A percentile compares a stretch with the other conserved stretches of the same genome.
Evolutionary conservation across 2,888 invertebrate species (phyloP).

Genomic region (Melinaea marsaeus): DNA sequence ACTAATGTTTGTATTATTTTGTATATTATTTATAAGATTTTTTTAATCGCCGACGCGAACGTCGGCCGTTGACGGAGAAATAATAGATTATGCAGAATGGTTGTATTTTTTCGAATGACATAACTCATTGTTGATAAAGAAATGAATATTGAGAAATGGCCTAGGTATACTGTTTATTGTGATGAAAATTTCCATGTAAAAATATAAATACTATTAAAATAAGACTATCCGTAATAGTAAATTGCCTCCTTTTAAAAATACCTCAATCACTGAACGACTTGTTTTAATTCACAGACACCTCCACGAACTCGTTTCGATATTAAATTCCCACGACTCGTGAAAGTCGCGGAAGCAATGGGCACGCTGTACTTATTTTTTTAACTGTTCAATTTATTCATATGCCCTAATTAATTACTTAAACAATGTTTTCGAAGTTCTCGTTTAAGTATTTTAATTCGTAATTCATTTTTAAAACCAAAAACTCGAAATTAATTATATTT

Average conservation of each 20-base stretch:
- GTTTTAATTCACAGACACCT: constrained; percentile 55
- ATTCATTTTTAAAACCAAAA: no score
- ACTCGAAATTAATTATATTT: no score
- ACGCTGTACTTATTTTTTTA: constrained; percentile 1
- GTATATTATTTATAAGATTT: constrained; percentile 76
- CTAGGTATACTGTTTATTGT: constrained; percentile 73
- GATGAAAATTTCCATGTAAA: constrained; percentile 78
- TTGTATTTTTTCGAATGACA: constrained; percentile 74
- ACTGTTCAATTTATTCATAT: constrained; percentile 3
- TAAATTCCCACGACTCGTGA: constrained; percentile 34
- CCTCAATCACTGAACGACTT: constrained; percentile 68
- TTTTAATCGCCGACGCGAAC: constrained; percentile 54
- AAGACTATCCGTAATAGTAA: constrained; percentile 75
- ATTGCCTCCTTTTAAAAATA: constrained; percentile 76
- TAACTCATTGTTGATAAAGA: constrained; percentile 69
- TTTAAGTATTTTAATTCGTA: no score
- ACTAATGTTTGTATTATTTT: constrained; percentile 76
- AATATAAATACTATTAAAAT: constrained; percentile 75
- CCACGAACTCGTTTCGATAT: constrained; percentile 30
- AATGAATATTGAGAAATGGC: constrained; percentile 71
- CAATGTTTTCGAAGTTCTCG: no score
- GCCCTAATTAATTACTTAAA: neutral
- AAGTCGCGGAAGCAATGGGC: constrained; percentile 23
- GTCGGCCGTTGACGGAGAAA: constrained; percentile 56
- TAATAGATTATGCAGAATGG: constrained; percentile 67